These are phyloP conservation scores for Aix galericulata DNA, from an alignment of 2,113 vertebrate species.

Conservation along the genomic window DNA sequence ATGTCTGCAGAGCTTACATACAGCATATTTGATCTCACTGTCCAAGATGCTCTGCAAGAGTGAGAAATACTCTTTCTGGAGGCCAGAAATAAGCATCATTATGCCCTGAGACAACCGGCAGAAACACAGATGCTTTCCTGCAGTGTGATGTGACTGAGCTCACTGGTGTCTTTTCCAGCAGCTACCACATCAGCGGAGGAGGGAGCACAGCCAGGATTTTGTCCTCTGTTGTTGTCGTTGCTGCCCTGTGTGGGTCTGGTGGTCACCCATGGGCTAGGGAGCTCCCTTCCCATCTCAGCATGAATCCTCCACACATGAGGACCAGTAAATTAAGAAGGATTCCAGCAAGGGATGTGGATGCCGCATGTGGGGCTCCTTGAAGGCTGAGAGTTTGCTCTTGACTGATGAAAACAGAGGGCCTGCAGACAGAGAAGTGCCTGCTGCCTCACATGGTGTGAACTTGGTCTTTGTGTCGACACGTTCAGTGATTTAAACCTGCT, in stretches of 20 bases:
- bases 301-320: not conserved
- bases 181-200: not conserved
- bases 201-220: not conserved
- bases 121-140: not conserved
- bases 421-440: not conserved
- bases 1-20: not conserved
- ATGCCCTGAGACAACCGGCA: not conserved
- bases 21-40: not conserved
- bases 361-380: not conserved
- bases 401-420: not conserved
- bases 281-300: not conserved
- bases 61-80: not conserved
- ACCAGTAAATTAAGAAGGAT: not conserved
- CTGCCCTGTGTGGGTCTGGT: not conserved
- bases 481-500: not conserved
- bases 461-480: not conserved
- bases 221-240: not conserved
- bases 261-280: rapidly evolving
- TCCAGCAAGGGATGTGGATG: not conserved
- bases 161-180: not conserved
- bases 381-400: not conserved
- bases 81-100: not conserved
- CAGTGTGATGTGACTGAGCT: not conserved
- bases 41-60: not conserved
- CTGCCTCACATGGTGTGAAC: not conserved